Evolutionary conservation across 2,113 vertebrate species (phyloP).

Genomic region (Emydura subglobosa): DNA sequence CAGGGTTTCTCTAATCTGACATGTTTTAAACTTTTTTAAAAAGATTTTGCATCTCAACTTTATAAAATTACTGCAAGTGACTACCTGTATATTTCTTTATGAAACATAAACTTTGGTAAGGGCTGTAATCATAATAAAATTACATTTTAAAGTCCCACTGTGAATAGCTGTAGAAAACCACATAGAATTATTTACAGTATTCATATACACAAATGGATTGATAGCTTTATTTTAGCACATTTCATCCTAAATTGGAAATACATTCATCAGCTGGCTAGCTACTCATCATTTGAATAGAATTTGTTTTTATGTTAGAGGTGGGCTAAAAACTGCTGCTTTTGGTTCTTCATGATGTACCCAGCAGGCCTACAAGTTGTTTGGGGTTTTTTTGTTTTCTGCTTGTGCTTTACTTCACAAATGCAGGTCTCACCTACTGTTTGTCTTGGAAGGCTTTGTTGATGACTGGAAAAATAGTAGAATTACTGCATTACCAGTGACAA

Average conservation of each 20-base stretch:
- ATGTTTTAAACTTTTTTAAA: background rate
- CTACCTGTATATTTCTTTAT: background rate
- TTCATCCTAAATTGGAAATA: background rate
- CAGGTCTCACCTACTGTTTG: background rate
- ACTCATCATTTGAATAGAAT: background rate
- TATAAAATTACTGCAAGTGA: background rate
- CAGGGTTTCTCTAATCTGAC: background rate
- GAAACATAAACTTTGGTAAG: background rate
- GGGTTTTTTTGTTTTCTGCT: background rate
- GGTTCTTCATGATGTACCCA: background rate
- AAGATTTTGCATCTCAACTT: background rate
- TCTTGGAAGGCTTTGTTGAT: background rate
- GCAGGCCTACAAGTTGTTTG: background rate
- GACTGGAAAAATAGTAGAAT: background rate
- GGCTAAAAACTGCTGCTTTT: background rate
- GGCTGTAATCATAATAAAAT: background rate
- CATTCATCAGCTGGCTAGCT: fast-evolving
- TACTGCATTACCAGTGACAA: background rate
- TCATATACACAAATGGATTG: background rate
- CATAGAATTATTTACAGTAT: fast-evolving
- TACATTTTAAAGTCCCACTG: background rate
- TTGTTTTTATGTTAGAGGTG: background rate
- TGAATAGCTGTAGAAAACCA: background rate
- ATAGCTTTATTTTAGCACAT: fast-evolving
- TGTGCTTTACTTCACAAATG: background rate